Base-by-base conservation (phyloP, 1,140 invertebrate genomes). In the Neodiprion virginianus region DNA sequence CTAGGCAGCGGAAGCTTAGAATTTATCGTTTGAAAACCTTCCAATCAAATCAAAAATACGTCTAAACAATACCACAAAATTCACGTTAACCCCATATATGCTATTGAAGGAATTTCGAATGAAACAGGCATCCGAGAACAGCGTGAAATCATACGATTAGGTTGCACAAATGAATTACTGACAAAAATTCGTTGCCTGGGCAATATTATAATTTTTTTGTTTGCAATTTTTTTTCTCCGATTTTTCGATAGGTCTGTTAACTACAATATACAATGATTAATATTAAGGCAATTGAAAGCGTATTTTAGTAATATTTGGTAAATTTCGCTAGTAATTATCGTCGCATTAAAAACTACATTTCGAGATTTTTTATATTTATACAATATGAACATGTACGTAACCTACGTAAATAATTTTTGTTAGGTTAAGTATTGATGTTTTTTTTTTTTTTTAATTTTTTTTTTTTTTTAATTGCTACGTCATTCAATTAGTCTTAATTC, bases 201-300 rank as follows among this genome's bases (percentile, higher is more conserved):
- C 8, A 61, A 14, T 61, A 14, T 17, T 61, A 1, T 40, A 40
- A 40, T 40, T 40, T 40, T 40, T 40, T 40, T 40, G 28, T 40
- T 40, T 40, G 28, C 28, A 1, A 40, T 40, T 40, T 40, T 40
- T 40, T 40, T 40, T 40, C 28, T 40, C 28, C 28, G 28, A 61
- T 61, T 61, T 61, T 61, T 61, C 53, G 53, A 61, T 61, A 61
- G 53, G 53, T 61, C 53, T 61, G 74, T 77, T 70, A 73, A 77
- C 76, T 79, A 69, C 78, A 74, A 79, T 79, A 79, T 79, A 79
- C 78, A 79, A 79, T 79, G 78, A 79, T 79, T 79, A 79, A 75
- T 75, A 77, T 48, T 73, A 75, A 77, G 85, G 81, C 86, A 87
- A 88, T 88, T 87, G 82, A 80, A 87, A 81, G 87, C 85, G 87